Evolutionary conservation across 1,140 invertebrate genomes (phyloP).

Genomic region (Delia radicum): DNA sequence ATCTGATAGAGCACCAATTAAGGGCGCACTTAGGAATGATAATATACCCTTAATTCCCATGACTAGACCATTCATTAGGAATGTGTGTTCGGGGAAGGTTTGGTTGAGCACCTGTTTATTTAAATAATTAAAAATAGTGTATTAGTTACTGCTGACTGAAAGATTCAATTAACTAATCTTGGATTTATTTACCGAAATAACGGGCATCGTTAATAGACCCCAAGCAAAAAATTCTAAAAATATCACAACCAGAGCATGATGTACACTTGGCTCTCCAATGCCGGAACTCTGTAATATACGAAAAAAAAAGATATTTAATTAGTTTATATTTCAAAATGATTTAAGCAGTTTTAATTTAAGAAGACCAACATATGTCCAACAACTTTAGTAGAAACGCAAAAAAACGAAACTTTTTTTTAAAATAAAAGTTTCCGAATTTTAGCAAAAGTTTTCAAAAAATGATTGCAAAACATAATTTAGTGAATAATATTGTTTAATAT

Average conservation of each 20-base stretch:
- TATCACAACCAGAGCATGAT: conserved; percentile 97
- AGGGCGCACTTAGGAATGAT: conserved; percentile 94
- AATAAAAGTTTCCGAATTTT: too few species aligned
- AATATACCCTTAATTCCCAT: conserved; percentile 97
- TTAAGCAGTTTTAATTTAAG: too few species aligned
- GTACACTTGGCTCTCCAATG: conserved; percentile 90
- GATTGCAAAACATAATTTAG: too few species aligned
- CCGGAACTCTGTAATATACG: conserved; percentile 63
- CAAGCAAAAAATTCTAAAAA: conserved; percentile 99
- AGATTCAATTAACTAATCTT: background rate
- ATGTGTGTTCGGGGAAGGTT: conserved; percentile 98
- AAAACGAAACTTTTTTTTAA: too few species aligned
- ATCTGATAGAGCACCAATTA: conserved; percentile 96
- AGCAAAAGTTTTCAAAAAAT: too few species aligned
- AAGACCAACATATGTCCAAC: too few species aligned
- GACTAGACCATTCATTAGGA: conserved; percentile 99
- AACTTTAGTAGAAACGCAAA: too few species aligned
- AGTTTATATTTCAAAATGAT: too few species aligned
- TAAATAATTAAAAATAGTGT: conserved; percentile 17
- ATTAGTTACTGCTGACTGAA: background rate
- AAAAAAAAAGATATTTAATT: background rate
- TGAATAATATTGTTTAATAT: too few species aligned
- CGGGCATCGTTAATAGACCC: conserved; percentile 96
- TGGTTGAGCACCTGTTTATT: conserved; percentile 80
- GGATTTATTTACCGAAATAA: conserved; percentile 83